Evolutionary conservation across 2,888 invertebrate species (phyloP).

Genomic region (Augiades crinisus): DNA sequence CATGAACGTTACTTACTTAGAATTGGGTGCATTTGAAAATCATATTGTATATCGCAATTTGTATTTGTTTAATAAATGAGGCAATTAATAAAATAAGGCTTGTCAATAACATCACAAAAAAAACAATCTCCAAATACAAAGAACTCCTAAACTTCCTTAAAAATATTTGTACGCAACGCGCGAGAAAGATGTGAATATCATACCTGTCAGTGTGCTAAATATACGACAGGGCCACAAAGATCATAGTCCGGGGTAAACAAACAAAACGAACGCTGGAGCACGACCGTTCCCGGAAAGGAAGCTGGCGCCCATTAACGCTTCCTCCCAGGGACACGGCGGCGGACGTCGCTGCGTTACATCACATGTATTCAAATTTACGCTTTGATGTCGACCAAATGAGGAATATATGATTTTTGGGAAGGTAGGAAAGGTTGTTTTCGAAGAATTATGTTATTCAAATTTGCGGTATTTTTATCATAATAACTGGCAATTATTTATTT

Average conservation of each 20-base stretch:
- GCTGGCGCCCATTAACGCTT: conserved; percentile 52
- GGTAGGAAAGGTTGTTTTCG: background rate
- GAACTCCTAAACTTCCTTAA: too few species aligned
- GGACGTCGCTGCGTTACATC: conserved; percentile 43
- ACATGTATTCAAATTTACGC: conserved; percentile 40
- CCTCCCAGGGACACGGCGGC: conserved; percentile 44
- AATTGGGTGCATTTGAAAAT: too few species aligned
- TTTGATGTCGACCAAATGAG: conserved; percentile 36
- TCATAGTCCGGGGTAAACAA: conserved; percentile 27
- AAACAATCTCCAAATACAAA: too few species aligned
- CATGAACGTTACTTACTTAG: too few species aligned
- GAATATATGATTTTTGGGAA: conserved; percentile 8
- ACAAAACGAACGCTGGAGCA: conserved; percentile 24
- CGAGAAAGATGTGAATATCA: background rate
- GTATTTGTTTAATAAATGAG: too few species aligned
- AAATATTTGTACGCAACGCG: too few species aligned
- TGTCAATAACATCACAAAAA: too few species aligned
- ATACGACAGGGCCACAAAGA: conserved; percentile 7
- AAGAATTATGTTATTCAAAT: background rate
- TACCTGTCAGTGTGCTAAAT: background rate
- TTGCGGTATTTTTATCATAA: too few species aligned
- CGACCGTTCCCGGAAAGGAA: conserved; percentile 48
- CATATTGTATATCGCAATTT: too few species aligned
- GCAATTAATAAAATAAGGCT: too few species aligned
- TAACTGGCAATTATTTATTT: too few species aligned